These are phyloP conservation scores for Notarius lentiginosus DNA, from an alignment of 2,113 vertebrate genomes.

Conservation along the genomic window DNA sequence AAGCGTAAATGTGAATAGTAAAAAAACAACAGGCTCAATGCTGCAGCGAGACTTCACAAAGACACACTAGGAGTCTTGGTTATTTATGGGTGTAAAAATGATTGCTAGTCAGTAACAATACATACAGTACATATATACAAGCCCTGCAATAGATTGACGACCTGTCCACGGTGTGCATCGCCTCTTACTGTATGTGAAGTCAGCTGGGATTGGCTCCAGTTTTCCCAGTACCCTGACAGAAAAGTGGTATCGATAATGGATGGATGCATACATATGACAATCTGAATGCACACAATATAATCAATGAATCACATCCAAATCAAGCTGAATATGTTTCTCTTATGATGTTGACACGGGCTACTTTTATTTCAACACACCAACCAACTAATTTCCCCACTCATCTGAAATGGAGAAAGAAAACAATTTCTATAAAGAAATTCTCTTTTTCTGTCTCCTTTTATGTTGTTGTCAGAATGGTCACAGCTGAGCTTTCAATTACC, in stretches of 20 bases:
- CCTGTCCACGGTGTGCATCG: too few species aligned
- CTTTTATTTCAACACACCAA: constrained; percentile 1
- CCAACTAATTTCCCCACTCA: not conserved
- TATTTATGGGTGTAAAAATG: not conserved
- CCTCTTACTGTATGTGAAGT: too few species aligned
- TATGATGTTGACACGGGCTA: constrained; percentile 14
- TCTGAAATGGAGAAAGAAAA: not conserved
- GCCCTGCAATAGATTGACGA: too few species aligned
- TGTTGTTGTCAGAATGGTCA: constrained; percentile 36
- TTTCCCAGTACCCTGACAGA: too few species aligned
- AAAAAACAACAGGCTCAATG: not conserved
- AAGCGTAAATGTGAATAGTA: not conserved
- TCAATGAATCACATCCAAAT: constrained; percentile 10
- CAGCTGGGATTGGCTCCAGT: too few species aligned
- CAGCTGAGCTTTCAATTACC: constrained; percentile 39
- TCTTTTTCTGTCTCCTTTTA: constrained; percentile 29
- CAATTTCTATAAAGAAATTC: constrained; percentile 20
- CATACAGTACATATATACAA: not conserved
- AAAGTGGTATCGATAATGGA: too few species aligned
- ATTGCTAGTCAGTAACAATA: not conserved
- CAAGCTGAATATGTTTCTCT: not conserved
- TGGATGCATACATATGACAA: not conserved
- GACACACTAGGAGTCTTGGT: not conserved
- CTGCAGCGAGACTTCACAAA: not conserved
- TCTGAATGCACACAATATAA: not conserved